A percentile compares a stretch with the other conserved stretches of the same genome.
Conservation (phyloP, 2,888 invertebrate genomes). For the Campoplex capitator region DNA sequence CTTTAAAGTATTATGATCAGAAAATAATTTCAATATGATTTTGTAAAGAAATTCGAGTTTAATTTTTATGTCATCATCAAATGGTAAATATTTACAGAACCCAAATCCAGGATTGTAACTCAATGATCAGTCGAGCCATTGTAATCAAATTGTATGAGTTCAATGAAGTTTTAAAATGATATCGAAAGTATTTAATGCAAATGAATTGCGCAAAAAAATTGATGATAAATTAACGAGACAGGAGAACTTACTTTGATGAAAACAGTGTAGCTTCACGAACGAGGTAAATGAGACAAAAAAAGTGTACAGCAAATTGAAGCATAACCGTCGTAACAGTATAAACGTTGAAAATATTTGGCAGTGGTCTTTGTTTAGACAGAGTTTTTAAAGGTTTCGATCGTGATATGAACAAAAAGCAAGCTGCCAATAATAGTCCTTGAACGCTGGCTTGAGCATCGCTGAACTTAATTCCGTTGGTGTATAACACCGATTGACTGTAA, state of each 20-base stretch:
- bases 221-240: neutral
- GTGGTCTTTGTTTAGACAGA: slow-evolving; percentile 96
- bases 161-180: too few relatives aligned
- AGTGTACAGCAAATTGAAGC: slow-evolving; percentile 97
- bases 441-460: slow-evolving; percentile 99
- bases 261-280: slow-evolving; percentile 90
- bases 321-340: slow-evolving; percentile 98
- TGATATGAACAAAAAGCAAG: slow-evolving; percentile 99
- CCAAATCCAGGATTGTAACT: too few relatives aligned
- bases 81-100: too few relatives aligned
- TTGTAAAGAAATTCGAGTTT: too few relatives aligned
- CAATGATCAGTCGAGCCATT: too few relatives aligned
- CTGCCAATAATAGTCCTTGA: slow-evolving; percentile 97
- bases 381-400: slow-evolving; percentile 98
- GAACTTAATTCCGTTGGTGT: slow-evolving; percentile 98
- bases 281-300: slow-evolving; percentile 94
- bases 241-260: slow-evolving; percentile 49
- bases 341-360: slow-evolving; percentile 99
- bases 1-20: too few relatives aligned
- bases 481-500: slow-evolving; percentile 99
- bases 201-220: neutral
- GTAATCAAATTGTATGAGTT: too few relatives aligned
- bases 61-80: too few relatives aligned
- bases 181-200: neutral
- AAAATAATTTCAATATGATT: too few relatives aligned